Percentiles rank a stretch among this genome's conserved stretches.
These are phyloP conservation scores for Stercorarius parasiticus DNA, from an alignment of 2,113 vertebrate species.

Conservation along the genomic window DNA sequence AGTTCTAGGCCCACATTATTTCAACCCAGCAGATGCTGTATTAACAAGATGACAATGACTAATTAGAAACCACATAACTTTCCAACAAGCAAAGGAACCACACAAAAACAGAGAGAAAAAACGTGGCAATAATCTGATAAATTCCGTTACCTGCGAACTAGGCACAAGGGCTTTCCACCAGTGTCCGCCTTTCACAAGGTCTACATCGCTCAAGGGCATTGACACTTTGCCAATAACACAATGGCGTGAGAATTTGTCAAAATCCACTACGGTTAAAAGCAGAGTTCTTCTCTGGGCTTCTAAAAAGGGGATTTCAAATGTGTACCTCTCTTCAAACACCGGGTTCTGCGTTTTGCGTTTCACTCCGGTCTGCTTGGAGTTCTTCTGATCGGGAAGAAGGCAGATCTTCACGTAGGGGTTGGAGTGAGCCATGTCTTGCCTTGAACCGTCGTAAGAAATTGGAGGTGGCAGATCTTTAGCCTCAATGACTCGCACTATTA, in stretches of 20 bases:
- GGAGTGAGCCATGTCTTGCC: constrained; percentile 87
- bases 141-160: constrained; percentile 86
- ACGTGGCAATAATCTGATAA: not conserved
- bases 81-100: not conserved
- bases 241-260: constrained; percentile 91
- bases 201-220: constrained; percentile 84
- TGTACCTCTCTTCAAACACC: constrained; percentile 89
- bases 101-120: not conserved
- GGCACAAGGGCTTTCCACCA: constrained; percentile 92
- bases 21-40: not conserved
- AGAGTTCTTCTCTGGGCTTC: constrained; percentile 90
- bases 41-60: not conserved
- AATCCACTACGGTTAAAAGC: constrained; percentile 87
- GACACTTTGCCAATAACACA: constrained; percentile 89
- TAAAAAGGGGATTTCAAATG: constrained; percentile 88
- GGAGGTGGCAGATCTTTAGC: constrained; percentile 86
- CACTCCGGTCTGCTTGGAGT: constrained; percentile 90
- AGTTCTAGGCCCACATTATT: not conserved
- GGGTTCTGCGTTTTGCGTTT: constrained; percentile 91
- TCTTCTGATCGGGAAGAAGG: constrained; percentile 89
- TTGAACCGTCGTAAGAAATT: constrained; percentile 77
- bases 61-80: not conserved
- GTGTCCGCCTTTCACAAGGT: constrained; percentile 90
- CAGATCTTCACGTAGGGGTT: constrained; percentile 92
- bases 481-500: constrained; percentile 86